phyloP scores from a whole-genome alignment of 2,888 invertebrate species.

The Linyphia triangularis region DNA sequence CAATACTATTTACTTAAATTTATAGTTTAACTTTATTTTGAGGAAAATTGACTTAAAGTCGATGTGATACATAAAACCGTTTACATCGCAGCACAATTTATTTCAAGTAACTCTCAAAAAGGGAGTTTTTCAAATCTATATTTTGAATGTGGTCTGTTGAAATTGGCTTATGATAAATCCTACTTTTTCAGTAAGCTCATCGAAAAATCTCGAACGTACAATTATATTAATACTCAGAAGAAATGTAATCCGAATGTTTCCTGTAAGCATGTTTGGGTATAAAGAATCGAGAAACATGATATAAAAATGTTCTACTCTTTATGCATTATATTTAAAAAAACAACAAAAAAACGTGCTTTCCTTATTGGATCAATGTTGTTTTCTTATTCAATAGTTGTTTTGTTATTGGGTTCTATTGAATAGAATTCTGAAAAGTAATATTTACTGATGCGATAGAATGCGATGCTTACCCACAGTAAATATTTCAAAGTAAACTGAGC shows the following conservation, averaged over 20 bases:
- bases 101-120: not conserved
- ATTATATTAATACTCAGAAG: constrained; percentile 40
- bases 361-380: constrained; percentile 52
- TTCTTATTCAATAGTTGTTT: constrained; percentile 1
- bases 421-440: constrained; percentile 14
- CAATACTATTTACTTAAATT: no score
- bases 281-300: not conserved
- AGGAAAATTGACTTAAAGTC: no score
- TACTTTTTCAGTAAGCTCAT: constrained; percentile 20
- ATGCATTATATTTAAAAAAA: constrained; percentile 46
- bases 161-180: constrained; percentile 41
- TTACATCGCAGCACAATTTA: not conserved
- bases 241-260: constrained; percentile 45
- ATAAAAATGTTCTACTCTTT: constrained; percentile 32
- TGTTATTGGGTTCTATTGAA: constrained; percentile 20
- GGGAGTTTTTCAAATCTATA: not conserved
- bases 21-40: no score
- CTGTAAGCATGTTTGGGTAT: constrained; percentile 5
- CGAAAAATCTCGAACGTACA: constrained; percentile 41
- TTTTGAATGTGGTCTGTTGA: constrained; percentile 15
- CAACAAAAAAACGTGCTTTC: constrained; percentile 36
- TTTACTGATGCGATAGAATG: constrained; percentile 50
- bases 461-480: constrained; percentile 42
- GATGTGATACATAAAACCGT: no score
- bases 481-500: constrained; percentile 12